Base-by-base conservation (phyloP, 2,797 vertebrate genomes). In the Epinephelus malabaricus region DNA sequence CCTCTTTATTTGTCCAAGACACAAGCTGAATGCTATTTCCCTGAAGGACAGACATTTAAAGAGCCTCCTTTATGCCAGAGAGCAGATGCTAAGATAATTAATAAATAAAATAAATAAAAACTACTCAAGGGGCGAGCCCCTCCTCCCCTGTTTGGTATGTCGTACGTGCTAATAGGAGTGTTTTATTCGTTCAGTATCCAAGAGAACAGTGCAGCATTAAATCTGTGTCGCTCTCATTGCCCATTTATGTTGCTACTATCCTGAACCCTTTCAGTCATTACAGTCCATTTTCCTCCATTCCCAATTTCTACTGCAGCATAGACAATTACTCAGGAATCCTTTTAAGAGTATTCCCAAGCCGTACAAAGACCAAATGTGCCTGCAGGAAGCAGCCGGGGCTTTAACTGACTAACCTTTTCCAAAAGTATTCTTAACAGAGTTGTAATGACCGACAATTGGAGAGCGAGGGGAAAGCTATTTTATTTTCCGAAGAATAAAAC, bases 321-420 rank as follows among this genome's bases (percentile, higher is more conserved):
- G 77, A 88, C 91, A 89, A 93, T 93, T 93, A 93, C 88, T 76
- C 88, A 88, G 87, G 91, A 94, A 93, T 92, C 87, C 89, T 92
- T 94, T 89, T 88, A 89, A 86, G 86, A 80, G 75, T 82, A 82
- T 93, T 90, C 85, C 78, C 86, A 81, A 86, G 82, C 79, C 9
- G 43, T 68, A 73, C 69, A 86, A 86, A 81, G 73, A 81, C 75
- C 76, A 79, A 89, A 85, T 71, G 81, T 83, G 87, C 78, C 84
- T 74, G 45, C 85, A 81, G 86, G 64, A 90, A 80, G 77, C 69
- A 79, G 86, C 65, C 81, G 53, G 69, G 21, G 73, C 70, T 83
- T 91, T 84, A 82, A 88, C 66, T 15, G 70, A 72, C 74, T 73
- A 83, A 89, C 86, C 82, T 89, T 90, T 79, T 84, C 62, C 76